Base-by-base conservation (phyloP, 2,888 invertebrate genomes). In the Achlya flavicornis region DNA sequence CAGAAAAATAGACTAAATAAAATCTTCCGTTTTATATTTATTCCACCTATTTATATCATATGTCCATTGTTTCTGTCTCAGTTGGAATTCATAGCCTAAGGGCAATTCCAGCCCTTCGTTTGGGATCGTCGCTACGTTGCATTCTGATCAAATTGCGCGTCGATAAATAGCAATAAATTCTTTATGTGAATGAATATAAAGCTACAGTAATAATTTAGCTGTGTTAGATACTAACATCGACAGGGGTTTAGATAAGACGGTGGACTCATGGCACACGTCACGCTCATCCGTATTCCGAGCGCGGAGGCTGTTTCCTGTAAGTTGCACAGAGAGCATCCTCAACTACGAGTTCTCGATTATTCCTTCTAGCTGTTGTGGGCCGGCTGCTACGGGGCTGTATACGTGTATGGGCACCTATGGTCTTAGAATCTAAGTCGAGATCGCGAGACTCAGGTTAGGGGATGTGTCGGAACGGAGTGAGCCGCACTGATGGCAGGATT, bases 1-100 rank as follows among this genome's bases (percentile, higher is more conserved):
- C 85, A 83, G 84, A 87, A 89, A 92, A 91, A 92, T 89, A 89
- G 89, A 89, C 87, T 86, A 90, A 91, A 89, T 81, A 88, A 89
- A 89, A 86, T 79, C 69, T 69, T 70, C 80, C 75, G 79, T 85
- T 88, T 90, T 90, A 88, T 89, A 90, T 92, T 89, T 87, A 90
- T 86, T 87, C 87, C 83, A 86, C 85, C 89, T 90, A 91, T 91
- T 90, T 91, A 90, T 91, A 91, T 88, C 87, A 88, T 85, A 84
- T 88, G 87, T 87, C 90, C 92, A 92, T 92, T 92, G 92, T 92
- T 89, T 84, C 85, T 81, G 77, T 81, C 81, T 84, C 84, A 81
- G 79, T 78, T 79, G 85, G 88, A 87, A 90, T 91, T 89, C 89
- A 87, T 90, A 86, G 89, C 90, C 87, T 70, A 73, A 72, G 82